Base-by-base conservation (phyloP, 2,113 vertebrate genomes). In the Todiramphus saurophagus region DNA sequence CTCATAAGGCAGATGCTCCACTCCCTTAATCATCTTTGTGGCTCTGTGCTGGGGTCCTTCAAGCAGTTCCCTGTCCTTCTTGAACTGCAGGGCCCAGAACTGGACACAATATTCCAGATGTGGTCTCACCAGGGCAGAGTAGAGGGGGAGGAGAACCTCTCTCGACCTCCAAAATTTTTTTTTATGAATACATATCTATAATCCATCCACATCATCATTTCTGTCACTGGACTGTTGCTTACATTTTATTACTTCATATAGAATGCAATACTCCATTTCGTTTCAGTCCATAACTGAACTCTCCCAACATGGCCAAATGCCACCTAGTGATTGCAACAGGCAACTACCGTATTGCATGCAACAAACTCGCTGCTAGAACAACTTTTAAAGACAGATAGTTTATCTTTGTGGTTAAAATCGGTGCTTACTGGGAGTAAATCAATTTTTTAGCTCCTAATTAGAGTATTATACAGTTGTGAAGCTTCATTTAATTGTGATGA, bases 321-420 rank as follows among this genome's bases (percentile, higher is more conserved):
- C 96, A 93, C 90, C 96, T 70, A 48, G 76, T 78, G 96, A 72
- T 63, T 16, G 37, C 23, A 81, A 8, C 20, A 80, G 83, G 75
- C 8, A 1, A 0, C 8, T 5, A 51, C 21, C 5, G 4, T 21
- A 4, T 8, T 30, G 10, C 3, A 1, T 4, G 16, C 0, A 0
- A 46, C 33, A 58, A 79, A n/a, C 18, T 24, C 3, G 2, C 23
- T 35, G 37, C n/a, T 70, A 43, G 11, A 68, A 51, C 43, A 24
- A n/a, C 66, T 70, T 69, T 75, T 60, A 37, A 92, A 77, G 51
- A 48, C 18, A 88, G 20, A 6, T 83, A 58, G 46, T 84, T 93
- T 75, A 18, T 56, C 55, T 67, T 72, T 78, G 27, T 46, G 35
- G 39, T 74, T 81, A 81, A 92, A 90, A 75, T 83, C 16, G 3